Conservation (phyloP, 2,113 vertebrate genomes). For the Anolis sagrei region DNA sequence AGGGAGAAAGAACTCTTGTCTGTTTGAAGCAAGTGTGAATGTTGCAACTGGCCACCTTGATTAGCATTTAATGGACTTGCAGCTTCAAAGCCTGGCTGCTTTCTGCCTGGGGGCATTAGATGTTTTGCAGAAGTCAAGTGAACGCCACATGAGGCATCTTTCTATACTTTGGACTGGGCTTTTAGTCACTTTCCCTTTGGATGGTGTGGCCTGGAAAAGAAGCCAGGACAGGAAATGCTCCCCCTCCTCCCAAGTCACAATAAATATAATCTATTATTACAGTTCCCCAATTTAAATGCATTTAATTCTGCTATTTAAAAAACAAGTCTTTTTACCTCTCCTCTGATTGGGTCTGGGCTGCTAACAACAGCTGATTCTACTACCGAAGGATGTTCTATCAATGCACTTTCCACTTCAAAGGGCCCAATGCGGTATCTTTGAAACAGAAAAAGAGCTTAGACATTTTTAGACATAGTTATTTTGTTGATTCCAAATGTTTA, state of each 20-base stretch:
- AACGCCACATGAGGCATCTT: background rate
- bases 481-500: background rate
- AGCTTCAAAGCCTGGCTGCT: no score
- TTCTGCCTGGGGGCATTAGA: no score
- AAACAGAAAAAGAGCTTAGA: background rate
- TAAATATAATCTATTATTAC: background rate
- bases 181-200: no score
- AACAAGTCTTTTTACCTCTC: slow-evolving; percentile 77
- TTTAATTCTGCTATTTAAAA: background rate
- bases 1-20: no score
- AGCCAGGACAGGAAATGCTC: no score
- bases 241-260: no score
- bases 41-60: no score
- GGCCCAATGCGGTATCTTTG: slow-evolving; percentile 85
- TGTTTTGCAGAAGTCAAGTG: background rate
- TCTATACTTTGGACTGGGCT: background rate
- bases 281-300: background rate
- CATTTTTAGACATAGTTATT: no score
- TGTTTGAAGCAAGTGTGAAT: no score
- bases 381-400: slow-evolving; percentile 82
- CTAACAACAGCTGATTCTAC: slow-evolving; percentile 84
- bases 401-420: slow-evolving; percentile 85
- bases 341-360: slow-evolving; percentile 84
- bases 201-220: no score
- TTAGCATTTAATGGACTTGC: no score